Percentiles rank a stretch among this genome's conserved stretches.
Conservation (phyloP, 1,140 invertebrate species). For the Dryas iulia region DNA sequence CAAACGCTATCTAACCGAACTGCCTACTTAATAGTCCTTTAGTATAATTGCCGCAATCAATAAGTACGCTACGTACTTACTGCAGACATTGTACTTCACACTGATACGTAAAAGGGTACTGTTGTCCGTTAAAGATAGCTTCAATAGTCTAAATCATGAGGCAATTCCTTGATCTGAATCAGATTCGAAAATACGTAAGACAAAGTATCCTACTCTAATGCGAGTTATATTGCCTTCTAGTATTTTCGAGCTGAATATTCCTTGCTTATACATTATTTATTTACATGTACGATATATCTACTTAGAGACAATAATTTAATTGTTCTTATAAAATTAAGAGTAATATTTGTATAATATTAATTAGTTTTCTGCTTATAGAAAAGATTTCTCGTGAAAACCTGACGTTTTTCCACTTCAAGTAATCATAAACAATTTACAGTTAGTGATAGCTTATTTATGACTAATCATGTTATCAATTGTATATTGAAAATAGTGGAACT, state of each 20-base stretch:
- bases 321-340: too few relatives aligned
- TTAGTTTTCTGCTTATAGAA: too few relatives aligned
- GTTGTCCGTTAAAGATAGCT: slow-evolving; percentile 7
- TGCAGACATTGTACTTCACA: slow-evolving; percentile 14
- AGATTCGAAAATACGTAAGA: background rate
- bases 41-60: slow-evolving; percentile 56
- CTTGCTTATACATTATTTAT: background rate
- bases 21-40: slow-evolving; percentile 60
- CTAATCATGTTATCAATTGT: too few relatives aligned
- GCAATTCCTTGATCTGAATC: background rate
- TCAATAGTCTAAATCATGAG: background rate
- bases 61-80: slow-evolving; percentile 32
- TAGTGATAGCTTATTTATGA: too few relatives aligned
- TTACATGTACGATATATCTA: background rate
- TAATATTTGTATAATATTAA: too few relatives aligned
- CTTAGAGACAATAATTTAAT: too few relatives aligned
- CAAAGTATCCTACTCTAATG: background rate
- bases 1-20: slow-evolving; percentile 39
- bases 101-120: slow-evolving; percentile 14
- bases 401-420: too few relatives aligned
- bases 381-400: too few relatives aligned
- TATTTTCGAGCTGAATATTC: background rate
- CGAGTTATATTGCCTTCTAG: background rate
- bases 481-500: too few relatives aligned
- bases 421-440: too few relatives aligned